These are phyloP conservation scores for Gobionotothen gibberifrons DNA, from an alignment of 2,797 vertebrate species.

Conservation along the genomic window DNA sequence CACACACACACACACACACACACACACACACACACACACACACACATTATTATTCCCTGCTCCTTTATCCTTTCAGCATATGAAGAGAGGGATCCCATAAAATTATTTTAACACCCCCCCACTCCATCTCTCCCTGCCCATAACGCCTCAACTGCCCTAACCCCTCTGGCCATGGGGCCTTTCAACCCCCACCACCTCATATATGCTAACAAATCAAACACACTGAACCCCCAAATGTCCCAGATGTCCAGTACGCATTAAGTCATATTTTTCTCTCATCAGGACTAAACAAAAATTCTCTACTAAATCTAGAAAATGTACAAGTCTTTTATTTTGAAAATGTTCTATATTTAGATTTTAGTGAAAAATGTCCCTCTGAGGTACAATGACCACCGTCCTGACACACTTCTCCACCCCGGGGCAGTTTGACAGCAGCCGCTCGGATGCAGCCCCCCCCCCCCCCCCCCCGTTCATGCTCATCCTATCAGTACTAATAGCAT, in stretches of 20 bases:
- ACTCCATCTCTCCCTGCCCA: not conserved
- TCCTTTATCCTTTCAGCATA: slow-evolving; percentile 50
- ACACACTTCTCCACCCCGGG: slow-evolving; percentile 20
- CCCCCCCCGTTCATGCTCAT: slow-evolving; percentile 29
- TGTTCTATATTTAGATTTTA: not conserved
- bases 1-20: slow-evolving; percentile 30
- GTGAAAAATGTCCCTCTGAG: not conserved
- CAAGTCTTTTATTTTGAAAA: not conserved
- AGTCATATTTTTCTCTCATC: not conserved
- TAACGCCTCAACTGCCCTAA: slow-evolving; percentile 58
- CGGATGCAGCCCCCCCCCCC: not conserved
- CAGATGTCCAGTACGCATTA: slow-evolving; percentile 29
- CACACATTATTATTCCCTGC: slow-evolving; percentile 10
- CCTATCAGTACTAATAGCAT: slow-evolving; percentile 59
- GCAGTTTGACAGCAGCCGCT: slow-evolving; percentile 42
- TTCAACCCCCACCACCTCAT: slow-evolving; percentile 39
- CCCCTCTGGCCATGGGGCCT: slow-evolving; percentile 71
- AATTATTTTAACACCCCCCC: slow-evolving; percentile 56
- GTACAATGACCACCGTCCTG: slow-evolving; percentile 34
- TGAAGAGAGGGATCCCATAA: slow-evolving; percentile 52
- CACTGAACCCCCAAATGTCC: slow-evolving; percentile 24
- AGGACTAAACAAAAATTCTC: not conserved
- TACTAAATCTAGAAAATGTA: not conserved
- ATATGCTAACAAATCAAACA: slow-evolving; percentile 39
- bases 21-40: slow-evolving; percentile 35